A percentile compares a stretch with the other conserved stretches of the same genome.
phyloP scores from a whole-genome alignment of 2,113 vertebrate species.

The Copsychus sechellarum region DNA sequence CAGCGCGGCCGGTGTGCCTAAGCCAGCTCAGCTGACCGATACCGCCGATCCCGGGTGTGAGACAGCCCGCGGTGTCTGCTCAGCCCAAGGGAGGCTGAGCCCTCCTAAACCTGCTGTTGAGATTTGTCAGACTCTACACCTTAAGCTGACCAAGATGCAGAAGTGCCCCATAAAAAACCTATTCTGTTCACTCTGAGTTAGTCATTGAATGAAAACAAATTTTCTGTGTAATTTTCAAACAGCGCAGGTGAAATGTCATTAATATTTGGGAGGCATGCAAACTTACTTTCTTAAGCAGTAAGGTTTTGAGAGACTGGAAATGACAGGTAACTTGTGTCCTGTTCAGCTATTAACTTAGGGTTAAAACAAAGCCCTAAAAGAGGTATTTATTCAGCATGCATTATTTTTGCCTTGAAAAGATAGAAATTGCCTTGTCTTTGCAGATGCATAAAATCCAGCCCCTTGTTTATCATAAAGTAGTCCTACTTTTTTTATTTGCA shows the following conservation, averaged over 20 bases:
- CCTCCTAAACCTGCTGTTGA: not conserved
- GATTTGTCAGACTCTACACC: not conserved
- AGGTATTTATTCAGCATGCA: not conserved
- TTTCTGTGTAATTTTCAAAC: not conserved
- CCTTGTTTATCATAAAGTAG: not conserved
- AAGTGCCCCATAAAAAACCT: not conserved
- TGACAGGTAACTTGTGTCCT: not conserved
- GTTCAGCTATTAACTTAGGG: not conserved
- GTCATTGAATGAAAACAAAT: not conserved
- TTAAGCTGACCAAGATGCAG: not conserved
- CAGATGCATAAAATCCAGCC: not conserved
- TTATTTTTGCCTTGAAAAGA: not conserved
- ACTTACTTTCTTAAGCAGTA: not conserved
- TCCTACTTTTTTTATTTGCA: not conserved
- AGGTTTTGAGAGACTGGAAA: not conserved
- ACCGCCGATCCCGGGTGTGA: not conserved
- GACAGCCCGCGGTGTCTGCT: not conserved
- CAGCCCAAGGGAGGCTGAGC: not conserved
- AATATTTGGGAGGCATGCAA: not conserved
- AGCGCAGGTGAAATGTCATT: not conserved
- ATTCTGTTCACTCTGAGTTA: not conserved
- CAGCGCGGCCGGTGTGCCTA: not conserved
- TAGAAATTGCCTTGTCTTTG: not conserved
- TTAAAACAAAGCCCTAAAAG: not conserved
- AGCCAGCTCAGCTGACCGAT: constrained; percentile 5